Base-by-base conservation (phyloP, 2,113 vertebrate genomes). In the Hemibagrus wyckioides region DNA sequence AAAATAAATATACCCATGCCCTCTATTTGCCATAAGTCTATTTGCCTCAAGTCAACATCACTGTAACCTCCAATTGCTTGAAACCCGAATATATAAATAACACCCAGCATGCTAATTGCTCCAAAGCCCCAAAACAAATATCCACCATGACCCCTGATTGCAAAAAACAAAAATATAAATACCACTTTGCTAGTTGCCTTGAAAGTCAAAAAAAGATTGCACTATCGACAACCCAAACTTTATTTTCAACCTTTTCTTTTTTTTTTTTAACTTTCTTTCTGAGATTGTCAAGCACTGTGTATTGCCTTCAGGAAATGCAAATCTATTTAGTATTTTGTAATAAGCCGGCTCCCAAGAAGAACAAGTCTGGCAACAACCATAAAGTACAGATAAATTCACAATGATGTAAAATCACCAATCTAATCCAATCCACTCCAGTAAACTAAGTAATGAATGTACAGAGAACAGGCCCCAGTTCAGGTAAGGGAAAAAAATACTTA, bases 401-500 rank as follows among this genome's bases (percentile, higher is more conserved):
- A 11, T 73, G 1, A 75, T 76, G 67, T 67, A 57, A 57, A 80
- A 57, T 56, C 1, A 6, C 33, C 54, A 56, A 80, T 9, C 44
- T 8, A 48, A 48, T 48, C 44, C 44, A 6, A 19, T 3, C 69
- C 17, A 7, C 19, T 9, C 3, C n/a, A 39, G 65, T 36, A 6
- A 73, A 73, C 69, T 23, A 4, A 36, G 69, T 44, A 41, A 25
- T 44, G 9, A 41, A 48, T 76, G 25, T 52, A 52, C 6, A n/a
- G n/a, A 50, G 19, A 80, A 80, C 14, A 33, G 36, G 19, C 36
- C 33, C 65, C 28, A 14, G 69, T 25, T 56, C 9, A 79, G 44
- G 30, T 15, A 65, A 21, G 14, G 15, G 41, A 41, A 10, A 48
- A 67, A n/a, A 71, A 90, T n/a, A n/a, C 95, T 96, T 94, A 99